Evolutionary conservation across 2,888 invertebrate genomes (phyloP).

Genomic region (Clivina fossor): DNA sequence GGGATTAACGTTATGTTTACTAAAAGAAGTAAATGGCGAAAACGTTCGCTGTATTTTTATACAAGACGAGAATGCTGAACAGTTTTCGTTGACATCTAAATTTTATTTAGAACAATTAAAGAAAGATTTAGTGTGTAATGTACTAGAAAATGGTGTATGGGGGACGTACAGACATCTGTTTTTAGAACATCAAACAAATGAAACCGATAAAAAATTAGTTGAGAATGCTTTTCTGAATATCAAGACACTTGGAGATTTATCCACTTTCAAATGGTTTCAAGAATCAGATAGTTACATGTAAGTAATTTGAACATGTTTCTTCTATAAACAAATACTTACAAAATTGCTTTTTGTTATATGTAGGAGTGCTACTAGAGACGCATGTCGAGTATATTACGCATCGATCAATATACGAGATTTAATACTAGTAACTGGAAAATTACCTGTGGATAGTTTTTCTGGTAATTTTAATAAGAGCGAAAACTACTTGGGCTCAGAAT

Average conservation of each 20-base stretch:
- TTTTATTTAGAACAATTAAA: slow-evolving; percentile 65
- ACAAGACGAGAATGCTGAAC: slow-evolving; percentile 63
- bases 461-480: slow-evolving; percentile 85
- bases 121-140: slow-evolving; percentile 84
- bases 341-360: slow-evolving; percentile 47
- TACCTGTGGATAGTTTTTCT: slow-evolving; percentile 95
- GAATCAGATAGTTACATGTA: slow-evolving; percentile 70
- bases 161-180: slow-evolving; percentile 84
- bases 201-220: slow-evolving; percentile 60
- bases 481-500: slow-evolving; percentile 93
- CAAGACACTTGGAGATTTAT: slow-evolving; percentile 89
- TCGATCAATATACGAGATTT: slow-evolving; percentile 97
- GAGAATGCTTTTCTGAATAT: slow-evolving; percentile 96
- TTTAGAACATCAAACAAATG: slow-evolving; percentile 57
- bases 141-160: slow-evolving; percentile 79
- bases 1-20: slow-evolving; percentile 88
- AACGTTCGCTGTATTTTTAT: slow-evolving; percentile 73
- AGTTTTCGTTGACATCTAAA: slow-evolving; percentile 62
- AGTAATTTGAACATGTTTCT: slow-evolving; percentile 47
- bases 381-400: slow-evolving; percentile 89
- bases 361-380: slow-evolving; percentile 58
- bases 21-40: slow-evolving; percentile 81
- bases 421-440: slow-evolving; percentile 96
- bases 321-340: background rate
- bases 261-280: slow-evolving; percentile 92